These are phyloP conservation scores for Spea multiplicata DNA, from an alignment of 2,113 vertebrate species.

Conservation along the genomic window DNA sequence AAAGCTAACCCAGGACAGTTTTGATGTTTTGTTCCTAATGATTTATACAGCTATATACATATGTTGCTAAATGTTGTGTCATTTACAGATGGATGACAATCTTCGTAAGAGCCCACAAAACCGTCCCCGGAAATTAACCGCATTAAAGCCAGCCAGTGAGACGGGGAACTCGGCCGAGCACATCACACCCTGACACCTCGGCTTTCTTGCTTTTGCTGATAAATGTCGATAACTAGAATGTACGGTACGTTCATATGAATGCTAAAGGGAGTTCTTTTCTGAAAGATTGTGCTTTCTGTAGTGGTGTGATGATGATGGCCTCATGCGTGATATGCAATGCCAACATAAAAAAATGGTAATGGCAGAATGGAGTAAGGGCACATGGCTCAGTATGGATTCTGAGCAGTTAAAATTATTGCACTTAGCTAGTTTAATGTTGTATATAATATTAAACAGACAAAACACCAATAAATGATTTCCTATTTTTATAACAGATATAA, in stretches of 20 bases:
- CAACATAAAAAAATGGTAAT: no score
- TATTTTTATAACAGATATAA: no score
- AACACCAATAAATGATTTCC: no score
- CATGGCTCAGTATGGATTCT: no score
- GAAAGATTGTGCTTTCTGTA: background rate
- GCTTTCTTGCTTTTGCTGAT: slow-evolving; percentile 1
- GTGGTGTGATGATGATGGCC: background rate
- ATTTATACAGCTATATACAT: no score
- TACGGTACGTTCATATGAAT: background rate
- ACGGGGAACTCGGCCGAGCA: slow-evolving; percentile 68
- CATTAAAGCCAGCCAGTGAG: slow-evolving; percentile 71
- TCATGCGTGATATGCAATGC: background rate
- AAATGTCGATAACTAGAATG: background rate
- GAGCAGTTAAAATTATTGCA: no score
- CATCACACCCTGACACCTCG: slow-evolving; percentile 65
- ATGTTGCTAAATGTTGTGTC: slow-evolving; percentile 47
- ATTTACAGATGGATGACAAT: slow-evolving; percentile 92
- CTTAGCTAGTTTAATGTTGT: no score
- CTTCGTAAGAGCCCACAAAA: slow-evolving; percentile 95
- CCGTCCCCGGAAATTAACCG: slow-evolving; percentile 77
- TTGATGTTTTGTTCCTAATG: no score
- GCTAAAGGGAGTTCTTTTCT: background rate
- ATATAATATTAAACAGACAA: no score
- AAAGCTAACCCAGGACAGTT: no score
- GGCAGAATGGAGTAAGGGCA: no score